Evolutionary conservation across 92 coral and sea anemone genomes (phyloP).

Genomic region (Virgularia gustaviana): DNA sequence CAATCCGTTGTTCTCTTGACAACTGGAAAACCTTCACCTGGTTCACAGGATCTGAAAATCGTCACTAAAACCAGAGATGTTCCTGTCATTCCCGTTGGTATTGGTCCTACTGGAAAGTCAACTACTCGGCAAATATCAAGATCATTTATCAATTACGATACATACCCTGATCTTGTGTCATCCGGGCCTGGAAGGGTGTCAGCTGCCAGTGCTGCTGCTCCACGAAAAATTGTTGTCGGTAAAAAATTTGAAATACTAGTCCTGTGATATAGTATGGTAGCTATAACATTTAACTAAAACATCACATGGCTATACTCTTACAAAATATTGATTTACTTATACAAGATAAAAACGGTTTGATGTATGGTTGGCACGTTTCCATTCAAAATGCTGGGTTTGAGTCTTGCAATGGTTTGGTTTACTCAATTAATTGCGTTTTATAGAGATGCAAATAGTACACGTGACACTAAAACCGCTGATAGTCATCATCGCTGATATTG

Average conservation of each 20-base stretch:
- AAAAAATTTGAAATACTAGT: too few relatives aligned
- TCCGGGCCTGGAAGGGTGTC: slow-evolving; percentile 12
- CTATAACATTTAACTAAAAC: not conserved
- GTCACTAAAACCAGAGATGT: not conserved
- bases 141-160: not conserved
- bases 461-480: too few relatives aligned
- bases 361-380: too few relatives aligned
- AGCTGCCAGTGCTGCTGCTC: not conserved
- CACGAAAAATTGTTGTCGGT: not conserved
- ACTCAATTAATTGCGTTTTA: too few relatives aligned
- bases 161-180: not conserved
- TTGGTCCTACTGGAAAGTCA: slow-evolving; percentile 2
- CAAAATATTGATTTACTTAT: too few relatives aligned
- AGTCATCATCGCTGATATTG: too few relatives aligned
- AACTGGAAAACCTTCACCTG: slow-evolving; percentile 1
- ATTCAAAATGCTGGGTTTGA: too few relatives aligned
- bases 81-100: not conserved
- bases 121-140: not conserved
- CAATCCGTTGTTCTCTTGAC: slow-evolving; percentile 3
- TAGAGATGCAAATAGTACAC: too few relatives aligned
- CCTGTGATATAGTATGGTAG: too few relatives aligned
- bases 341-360: too few relatives aligned
- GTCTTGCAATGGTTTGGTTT: too few relatives aligned
- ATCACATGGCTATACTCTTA: not conserved
- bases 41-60: not conserved